These are phyloP conservation scores for Macaria liturata DNA, from an alignment of 2,888 invertebrate species.

Conservation along the genomic window DNA sequence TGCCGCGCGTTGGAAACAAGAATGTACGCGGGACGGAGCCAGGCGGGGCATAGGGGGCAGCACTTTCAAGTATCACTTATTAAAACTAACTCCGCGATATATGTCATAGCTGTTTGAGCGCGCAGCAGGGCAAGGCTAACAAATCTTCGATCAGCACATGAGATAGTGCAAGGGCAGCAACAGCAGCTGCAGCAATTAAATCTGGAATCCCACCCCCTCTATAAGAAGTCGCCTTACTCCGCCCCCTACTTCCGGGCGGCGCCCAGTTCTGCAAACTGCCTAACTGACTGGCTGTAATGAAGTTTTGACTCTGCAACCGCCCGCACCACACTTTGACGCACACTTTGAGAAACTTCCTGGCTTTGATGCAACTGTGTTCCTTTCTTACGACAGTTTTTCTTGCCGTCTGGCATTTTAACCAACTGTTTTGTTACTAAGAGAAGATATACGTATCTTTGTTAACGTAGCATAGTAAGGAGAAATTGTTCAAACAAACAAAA, in stretches of 20 bases:
- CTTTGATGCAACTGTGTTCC: conserved; percentile 29
- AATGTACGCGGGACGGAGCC: conserved; percentile 29
- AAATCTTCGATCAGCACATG: no score
- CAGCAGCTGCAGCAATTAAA: no score
- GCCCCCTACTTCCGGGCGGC: conserved; percentile 9
- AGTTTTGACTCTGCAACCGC: conserved; percentile 48
- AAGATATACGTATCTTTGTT: neutral
- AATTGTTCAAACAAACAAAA: no score
- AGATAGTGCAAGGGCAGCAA: no score
- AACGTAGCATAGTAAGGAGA: no score
- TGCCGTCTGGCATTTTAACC: conserved; percentile 16
- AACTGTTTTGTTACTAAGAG: conserved; percentile 5
- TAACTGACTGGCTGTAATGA: conserved; percentile 59
- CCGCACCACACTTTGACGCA: conserved; percentile 38
- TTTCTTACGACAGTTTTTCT: conserved; percentile 20
- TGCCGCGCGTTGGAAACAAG: conserved; percentile 57
- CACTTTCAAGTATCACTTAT: no score
- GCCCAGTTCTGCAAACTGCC: conserved; percentile 53
- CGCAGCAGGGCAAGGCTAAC: no score
- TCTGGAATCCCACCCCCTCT: no score
- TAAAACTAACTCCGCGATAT: no score
- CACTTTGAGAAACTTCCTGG: conserved; percentile 33
- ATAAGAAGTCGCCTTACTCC: conserved; percentile 4
- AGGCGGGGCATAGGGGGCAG: neutral
- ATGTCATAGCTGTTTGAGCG: no score